A percentile compares a stretch with the other conserved stretches of the same genome.
Conservation (phyloP, 2,797 vertebrate genomes). For the Intellagama lesueurii region DNA sequence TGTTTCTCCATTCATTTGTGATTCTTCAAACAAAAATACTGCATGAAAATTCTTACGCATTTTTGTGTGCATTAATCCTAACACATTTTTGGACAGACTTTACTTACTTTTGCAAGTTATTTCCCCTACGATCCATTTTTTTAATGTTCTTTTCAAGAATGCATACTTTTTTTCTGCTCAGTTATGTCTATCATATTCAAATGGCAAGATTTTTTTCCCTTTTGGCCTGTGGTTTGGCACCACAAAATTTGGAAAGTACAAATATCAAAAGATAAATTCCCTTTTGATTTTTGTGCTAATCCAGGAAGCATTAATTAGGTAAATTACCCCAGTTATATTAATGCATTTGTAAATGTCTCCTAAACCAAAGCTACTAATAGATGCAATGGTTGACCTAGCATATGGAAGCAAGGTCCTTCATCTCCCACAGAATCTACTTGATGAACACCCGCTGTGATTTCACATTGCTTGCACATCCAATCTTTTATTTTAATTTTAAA, state of each 20-base stretch:
- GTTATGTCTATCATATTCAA: too few species aligned
- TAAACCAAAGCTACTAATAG: neutral
- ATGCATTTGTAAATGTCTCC: neutral
- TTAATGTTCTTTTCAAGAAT: too few species aligned
- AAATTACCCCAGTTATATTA: neutral
- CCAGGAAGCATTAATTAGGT: neutral
- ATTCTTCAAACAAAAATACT: too few species aligned
- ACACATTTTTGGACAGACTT: too few species aligned
- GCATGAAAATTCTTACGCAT: too few species aligned
- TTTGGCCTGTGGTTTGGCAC: neutral
- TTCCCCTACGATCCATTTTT: too few species aligned
- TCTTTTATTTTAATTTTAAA: constrained; percentile 9
- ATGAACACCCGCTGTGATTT: neutral
- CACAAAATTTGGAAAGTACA: neutral
- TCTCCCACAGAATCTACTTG: neutral
- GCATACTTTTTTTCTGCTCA: too few species aligned
- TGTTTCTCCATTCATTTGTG: too few species aligned
- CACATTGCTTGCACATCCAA: neutral
- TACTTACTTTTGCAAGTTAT: too few species aligned
- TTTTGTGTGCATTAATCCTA: too few species aligned
- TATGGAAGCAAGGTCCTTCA: too few species aligned
- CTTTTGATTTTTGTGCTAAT: neutral
- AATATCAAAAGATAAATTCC: neutral
- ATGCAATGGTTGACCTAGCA: neutral
- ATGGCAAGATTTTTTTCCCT: neutral